Evolutionary conservation across 64 coral and sea anemone species (phyloP).

Genomic region (Dendronephthya gigantea): DNA sequence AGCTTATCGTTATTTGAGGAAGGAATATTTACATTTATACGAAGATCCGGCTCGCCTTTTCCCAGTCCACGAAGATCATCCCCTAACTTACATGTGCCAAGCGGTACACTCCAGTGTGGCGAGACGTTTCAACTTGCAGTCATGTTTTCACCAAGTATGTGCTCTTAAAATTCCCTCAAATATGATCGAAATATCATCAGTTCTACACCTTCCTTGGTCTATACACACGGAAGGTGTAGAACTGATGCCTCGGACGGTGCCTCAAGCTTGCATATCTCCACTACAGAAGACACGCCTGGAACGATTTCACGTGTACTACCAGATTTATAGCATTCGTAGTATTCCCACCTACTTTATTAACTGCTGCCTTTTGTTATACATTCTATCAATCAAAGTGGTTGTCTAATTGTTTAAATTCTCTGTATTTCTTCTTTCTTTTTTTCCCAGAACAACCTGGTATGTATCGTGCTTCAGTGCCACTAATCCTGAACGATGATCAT

Average conservation of each 20-base stretch:
- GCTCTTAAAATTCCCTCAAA: too few relatives aligned
- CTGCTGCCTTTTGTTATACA: too few relatives aligned
- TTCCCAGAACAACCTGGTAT: conserved; percentile 49
- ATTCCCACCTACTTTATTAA: too few relatives aligned
- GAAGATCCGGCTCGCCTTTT: conserved; percentile 72
- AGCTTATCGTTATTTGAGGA: conserved; percentile 52
- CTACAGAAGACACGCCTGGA: too few relatives aligned
- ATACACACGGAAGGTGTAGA: too few relatives aligned
- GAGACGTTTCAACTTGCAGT: conserved; percentile 95
- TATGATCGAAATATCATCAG: too few relatives aligned
- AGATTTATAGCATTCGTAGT: too few relatives aligned
- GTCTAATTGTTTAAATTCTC: not conserved
- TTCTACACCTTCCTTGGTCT: too few relatives aligned
- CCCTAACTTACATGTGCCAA: not conserved
- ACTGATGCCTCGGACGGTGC: too few relatives aligned
- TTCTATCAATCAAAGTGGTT: too few relatives aligned
- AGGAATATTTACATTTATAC: conserved; percentile 85
- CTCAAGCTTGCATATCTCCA: too few relatives aligned
- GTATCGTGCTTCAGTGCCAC: conserved; percentile 61
- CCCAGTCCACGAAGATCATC: not conserved
- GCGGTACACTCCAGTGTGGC: conserved; percentile 52
- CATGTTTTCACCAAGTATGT: conserved; percentile 79
- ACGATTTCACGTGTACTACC: too few relatives aligned
- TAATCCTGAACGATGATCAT: conserved; percentile 70
- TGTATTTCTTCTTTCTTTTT: not conserved